Conservation (phyloP, 2,888 invertebrate species). For the Cyrtodaria siliqua region DNA sequence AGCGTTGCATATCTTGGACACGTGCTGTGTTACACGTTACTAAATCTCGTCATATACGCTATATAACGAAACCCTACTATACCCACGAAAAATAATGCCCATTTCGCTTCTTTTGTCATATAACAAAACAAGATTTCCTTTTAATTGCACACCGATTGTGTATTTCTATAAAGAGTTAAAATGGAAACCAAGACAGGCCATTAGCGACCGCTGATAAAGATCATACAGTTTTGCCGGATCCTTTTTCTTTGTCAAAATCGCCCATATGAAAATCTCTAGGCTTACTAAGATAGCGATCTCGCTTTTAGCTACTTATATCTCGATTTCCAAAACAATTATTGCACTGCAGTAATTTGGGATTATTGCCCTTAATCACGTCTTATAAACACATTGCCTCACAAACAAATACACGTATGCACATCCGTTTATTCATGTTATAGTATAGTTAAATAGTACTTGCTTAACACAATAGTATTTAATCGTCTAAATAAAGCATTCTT, state of each 20-base stretch:
- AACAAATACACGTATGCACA: too few relatives aligned
- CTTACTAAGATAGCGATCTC: conserved; percentile 29
- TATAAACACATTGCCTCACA: too few relatives aligned
- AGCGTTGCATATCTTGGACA: too few relatives aligned
- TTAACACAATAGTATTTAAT: too few relatives aligned
- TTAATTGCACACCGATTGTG: conserved; percentile 5
- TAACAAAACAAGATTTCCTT: conserved; percentile 26
- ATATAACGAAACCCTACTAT: too few relatives aligned
- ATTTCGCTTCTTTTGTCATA: conserved; percentile 33
- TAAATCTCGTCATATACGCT: too few relatives aligned
- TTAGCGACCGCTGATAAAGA: conserved; percentile 28
- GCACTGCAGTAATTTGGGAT: conserved; percentile 11
- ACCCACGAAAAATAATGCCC: conserved; percentile 34
- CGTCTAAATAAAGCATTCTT: too few relatives aligned
- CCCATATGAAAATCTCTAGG: background rate
- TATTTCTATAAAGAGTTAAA: conserved; percentile 1
- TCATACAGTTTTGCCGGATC: conserved; percentile 3
- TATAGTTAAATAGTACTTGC: too few relatives aligned
- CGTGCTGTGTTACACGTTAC: too few relatives aligned
- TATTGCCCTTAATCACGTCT: too few relatives aligned
- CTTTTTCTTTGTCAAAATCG: too few relatives aligned
- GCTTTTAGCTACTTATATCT: conserved; percentile 2
- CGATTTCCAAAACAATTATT: conserved; percentile 2
- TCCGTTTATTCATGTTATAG: too few relatives aligned
- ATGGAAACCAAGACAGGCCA: conserved; percentile 25